Percentiles rank a stretch among this genome's conserved stretches.
Conservation (phyloP, 2,888 invertebrate species). For the Scaptomyza parva region DNA sequence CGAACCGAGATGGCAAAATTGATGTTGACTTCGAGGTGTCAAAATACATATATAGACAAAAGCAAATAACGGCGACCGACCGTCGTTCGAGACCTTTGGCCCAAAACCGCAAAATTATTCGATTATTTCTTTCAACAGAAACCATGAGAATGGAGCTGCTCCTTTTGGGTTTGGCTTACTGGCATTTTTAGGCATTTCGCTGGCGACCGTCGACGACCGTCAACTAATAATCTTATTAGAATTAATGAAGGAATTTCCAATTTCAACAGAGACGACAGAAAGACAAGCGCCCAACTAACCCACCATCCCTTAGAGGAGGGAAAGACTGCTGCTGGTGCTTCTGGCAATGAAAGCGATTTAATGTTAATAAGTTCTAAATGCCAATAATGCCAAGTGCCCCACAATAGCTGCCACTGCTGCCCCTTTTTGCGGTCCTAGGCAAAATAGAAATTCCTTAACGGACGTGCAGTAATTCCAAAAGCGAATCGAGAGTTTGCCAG, state of each 20-base stretch:
- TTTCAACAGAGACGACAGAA: too few relatives aligned
- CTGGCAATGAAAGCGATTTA: slow-evolving; percentile 66
- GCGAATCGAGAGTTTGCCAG: slow-evolving; percentile 50
- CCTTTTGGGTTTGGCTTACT: slow-evolving; percentile 9
- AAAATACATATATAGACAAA: slow-evolving; percentile 56
- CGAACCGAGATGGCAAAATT: too few relatives aligned
- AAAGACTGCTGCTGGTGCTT: background rate
- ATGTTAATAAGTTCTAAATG: slow-evolving; percentile 76
- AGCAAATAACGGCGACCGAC: slow-evolving; percentile 31
- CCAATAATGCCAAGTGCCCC: slow-evolving; percentile 70
- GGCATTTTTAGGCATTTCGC: slow-evolving; percentile 43
- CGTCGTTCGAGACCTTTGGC: slow-evolving; percentile 52
- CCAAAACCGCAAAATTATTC: slow-evolving; percentile 44
- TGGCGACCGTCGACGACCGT: slow-evolving; percentile 21
- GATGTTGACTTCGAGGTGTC: slow-evolving; percentile 73
- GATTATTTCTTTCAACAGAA: slow-evolving; percentile 50
- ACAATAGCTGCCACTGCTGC: slow-evolving; percentile 11
- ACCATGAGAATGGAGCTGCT: background rate
- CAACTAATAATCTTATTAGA: slow-evolving; percentile 84
- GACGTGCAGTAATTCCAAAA: slow-evolving; percentile 63
- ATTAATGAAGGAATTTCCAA: slow-evolving; percentile 82
- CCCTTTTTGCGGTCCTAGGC: slow-evolving; percentile 48
- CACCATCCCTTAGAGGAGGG: background rate
- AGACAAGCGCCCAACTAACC: slow-evolving; percentile 52
- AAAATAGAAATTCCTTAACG: slow-evolving; percentile 72